These are phyloP conservation scores for Morone saxatilis DNA, from an alignment of 2,113 vertebrate genomes.

Conservation along the genomic window DNA sequence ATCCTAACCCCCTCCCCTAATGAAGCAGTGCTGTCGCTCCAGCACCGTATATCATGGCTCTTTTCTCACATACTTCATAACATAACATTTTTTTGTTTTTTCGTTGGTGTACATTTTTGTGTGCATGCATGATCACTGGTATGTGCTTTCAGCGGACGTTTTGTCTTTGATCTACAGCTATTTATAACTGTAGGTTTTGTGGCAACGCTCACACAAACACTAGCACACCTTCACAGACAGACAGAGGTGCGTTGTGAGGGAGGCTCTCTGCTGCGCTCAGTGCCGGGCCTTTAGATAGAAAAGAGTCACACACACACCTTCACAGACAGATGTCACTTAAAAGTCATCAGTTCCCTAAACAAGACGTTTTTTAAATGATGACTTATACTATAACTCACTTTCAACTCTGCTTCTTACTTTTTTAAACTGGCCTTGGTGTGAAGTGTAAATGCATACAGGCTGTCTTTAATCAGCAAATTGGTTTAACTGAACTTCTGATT, in stretches of 20 bases:
- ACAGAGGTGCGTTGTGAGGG: conserved; percentile 64
- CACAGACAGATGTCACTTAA: conserved; percentile 1
- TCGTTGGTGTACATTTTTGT: conserved; percentile 16
- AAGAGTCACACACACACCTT: conserved; percentile 18
- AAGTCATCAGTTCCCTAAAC: conserved; percentile 35
- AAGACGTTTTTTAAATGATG: conserved; percentile 6
- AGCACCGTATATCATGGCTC: not conserved
- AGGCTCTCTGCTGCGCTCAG: conserved; percentile 44
- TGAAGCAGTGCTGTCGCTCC: not conserved
- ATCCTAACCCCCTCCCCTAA: not conserved
- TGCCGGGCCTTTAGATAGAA: conserved; percentile 15
- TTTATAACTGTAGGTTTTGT: conserved; percentile 70
- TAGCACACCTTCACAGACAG: conserved; percentile 46
- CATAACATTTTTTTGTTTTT: not conserved
- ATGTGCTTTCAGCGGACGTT: conserved; percentile 11
- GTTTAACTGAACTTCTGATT: conserved; percentile 41
- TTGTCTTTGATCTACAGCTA: conserved; percentile 68
- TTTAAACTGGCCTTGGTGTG: not conserved
- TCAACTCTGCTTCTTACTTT: not conserved
- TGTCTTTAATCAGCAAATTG: conserved; percentile 43
- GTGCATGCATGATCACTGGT: conserved; percentile 20
- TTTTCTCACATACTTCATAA: not conserved
- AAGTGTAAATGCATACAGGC: conserved; percentile 8
- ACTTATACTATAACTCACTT: not conserved
- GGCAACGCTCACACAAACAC: conserved; percentile 28